Evolutionary conservation across 2,113 vertebrate genomes (phyloP).

Genomic region (Rhea pennata): DNA sequence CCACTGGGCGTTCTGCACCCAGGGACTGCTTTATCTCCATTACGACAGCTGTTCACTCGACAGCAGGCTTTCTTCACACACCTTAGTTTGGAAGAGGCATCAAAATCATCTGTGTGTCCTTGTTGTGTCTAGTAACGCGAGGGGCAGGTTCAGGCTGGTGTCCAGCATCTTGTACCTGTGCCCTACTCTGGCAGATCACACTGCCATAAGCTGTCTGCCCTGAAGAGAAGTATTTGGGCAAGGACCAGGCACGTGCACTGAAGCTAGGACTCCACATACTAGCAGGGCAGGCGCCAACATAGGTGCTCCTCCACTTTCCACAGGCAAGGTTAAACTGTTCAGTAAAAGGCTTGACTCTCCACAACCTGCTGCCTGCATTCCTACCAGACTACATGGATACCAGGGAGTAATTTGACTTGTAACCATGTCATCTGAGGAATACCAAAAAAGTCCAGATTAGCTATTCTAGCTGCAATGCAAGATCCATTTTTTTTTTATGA

Average conservation of each 20-base stretch:
- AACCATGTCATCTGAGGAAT: neutral
- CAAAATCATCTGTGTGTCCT: fast-evolving
- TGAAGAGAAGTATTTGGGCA: neutral
- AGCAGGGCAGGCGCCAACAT: neutral
- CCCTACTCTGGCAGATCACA: neutral
- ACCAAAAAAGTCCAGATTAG: fast-evolving
- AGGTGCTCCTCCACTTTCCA: neutral
- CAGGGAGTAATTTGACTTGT: neutral
- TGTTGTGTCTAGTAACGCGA: neutral
- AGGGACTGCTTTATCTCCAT: neutral
- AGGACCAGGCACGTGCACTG: neutral
- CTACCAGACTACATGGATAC: neutral
- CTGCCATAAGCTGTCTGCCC: neutral
- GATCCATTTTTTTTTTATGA: neutral
- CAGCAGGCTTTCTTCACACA: neutral
- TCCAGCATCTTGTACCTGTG: neutral
- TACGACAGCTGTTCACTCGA: neutral
- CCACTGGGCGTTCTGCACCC: fast-evolving
- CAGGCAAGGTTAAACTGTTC: no score
- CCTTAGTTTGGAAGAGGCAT: neutral
- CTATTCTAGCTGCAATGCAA: neutral
- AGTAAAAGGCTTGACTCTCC: neutral
- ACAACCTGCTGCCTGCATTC: fast-evolving
- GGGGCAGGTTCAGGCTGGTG: neutral
- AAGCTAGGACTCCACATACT: neutral